Evolutionary conservation across 2,113 vertebrate genomes (phyloP).

Genomic region (Colinus virginianus): DNA sequence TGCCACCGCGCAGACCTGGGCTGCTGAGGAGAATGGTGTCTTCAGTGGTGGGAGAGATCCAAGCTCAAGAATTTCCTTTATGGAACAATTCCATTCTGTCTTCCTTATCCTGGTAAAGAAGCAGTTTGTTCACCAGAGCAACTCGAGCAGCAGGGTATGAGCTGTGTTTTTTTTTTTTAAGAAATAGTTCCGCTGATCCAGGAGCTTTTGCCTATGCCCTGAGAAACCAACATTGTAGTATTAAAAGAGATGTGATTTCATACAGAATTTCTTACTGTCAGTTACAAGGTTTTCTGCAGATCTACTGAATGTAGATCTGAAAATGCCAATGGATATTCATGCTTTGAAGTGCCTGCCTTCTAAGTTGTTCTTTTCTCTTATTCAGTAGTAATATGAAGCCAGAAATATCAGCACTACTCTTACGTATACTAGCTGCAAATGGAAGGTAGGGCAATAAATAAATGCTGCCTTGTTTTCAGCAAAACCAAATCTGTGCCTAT

Average conservation of each 20-base stretch:
- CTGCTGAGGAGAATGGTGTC: not conserved
- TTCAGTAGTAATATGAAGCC: not conserved
- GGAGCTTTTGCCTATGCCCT: not conserved
- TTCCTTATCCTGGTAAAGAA: not conserved
- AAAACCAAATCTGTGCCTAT: not conserved
- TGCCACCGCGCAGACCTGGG: not conserved
- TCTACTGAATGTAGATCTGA: not conserved
- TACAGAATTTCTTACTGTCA: not conserved
- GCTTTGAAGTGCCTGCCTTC: not conserved
- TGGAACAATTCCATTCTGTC: not conserved
- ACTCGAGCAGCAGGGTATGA: not conserved
- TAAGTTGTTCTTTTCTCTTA: not conserved
- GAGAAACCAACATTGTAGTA: too few species aligned
- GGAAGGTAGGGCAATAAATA: not conserved
- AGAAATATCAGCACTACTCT: not conserved
- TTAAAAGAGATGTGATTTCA: not conserved
- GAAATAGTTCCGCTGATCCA: not conserved
- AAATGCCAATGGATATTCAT: not conserved
- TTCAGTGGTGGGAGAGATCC: not conserved
- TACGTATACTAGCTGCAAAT: not conserved
- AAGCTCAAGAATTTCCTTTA: not conserved
- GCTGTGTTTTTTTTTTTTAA: not conserved
- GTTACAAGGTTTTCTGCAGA: not conserved
- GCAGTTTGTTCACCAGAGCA: not conserved
- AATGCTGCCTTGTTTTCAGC: not conserved